Base-by-base conservation (phyloP, 2,888 invertebrate species). In the Leptogaster cylindrica region DNA sequence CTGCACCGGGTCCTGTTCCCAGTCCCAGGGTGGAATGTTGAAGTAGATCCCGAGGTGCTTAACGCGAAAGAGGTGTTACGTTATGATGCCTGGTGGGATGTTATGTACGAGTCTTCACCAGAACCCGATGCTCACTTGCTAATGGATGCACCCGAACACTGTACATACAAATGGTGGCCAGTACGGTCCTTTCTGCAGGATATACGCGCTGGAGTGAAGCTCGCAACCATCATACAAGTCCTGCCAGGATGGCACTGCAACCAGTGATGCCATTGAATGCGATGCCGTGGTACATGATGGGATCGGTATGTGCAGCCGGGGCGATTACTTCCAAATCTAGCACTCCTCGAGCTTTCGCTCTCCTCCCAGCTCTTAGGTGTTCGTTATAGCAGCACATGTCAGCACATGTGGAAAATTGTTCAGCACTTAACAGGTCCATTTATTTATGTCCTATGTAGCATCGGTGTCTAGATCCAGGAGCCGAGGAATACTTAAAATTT, bases 401-500 rank as follows among this genome's bases (percentile, higher is more conserved):
- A 70, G 67, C 70, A 70, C 68, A 70, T 70, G 70, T 70, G 68
- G 70, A 69, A 70, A 70, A 70, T 70, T 70, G 69, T 67, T 70
- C 69, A 69, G 65, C 67, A 70, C 69, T 70, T 70, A 70, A 69
- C 70, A 51, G 63, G 66, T 58, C 68, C 67, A 67, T 65, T 69
- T 68, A 68, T 68, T 68, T 68, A 68, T 68, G 65, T 61, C 63
- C 68, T 64, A 44, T 61, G 61, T 61, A 61, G 27, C 44, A 10
- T n/a, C 12, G 10, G 10, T 27, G 23, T 61, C 27, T 27, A 44
- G 27, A 8, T 14, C 27, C 16, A 10, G 14, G 6, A 23, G 33
- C 20, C 2, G 18, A 55, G 55, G 46, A 6, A 27, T 27, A 12
- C 28, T 41, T 27, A 31, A 27, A 61, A 41, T 44, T 61, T 61